Conservation (phyloP, 2,113 vertebrate species). For the Ellobius talpinus region DNA sequence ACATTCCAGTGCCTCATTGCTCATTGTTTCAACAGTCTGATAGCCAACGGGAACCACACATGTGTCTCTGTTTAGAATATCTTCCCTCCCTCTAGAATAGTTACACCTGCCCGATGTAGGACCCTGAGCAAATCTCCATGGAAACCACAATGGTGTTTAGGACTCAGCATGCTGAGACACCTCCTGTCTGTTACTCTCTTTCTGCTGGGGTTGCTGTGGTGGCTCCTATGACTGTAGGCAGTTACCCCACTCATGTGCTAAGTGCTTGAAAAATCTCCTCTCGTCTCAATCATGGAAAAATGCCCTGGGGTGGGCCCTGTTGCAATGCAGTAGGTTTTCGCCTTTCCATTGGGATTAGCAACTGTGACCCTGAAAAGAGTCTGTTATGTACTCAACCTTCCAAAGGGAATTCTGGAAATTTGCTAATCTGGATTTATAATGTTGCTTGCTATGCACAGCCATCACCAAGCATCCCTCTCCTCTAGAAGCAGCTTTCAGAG, state of each 20-base stretch:
- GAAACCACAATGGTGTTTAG: not conserved
- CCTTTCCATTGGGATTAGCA: not conserved
- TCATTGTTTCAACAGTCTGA: not conserved
- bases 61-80: not conserved
- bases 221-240: no score
- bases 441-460: not conserved
- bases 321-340: not conserved
- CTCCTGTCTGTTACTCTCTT: not conserved
- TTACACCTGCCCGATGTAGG: not conserved
- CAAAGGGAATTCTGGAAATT: not conserved
- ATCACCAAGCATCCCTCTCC: not conserved
- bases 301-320: not conserved
- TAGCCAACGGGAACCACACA: not conserved
- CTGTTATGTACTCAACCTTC: not conserved
- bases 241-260: no score
- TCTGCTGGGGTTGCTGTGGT: no score
- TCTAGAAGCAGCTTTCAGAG: not conserved
- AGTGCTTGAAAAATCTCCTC: not conserved
- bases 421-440: not conserved
- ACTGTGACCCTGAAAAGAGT: not conserved
- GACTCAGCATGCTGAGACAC: no score
- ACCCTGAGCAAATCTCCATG: not conserved
- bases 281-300: not conserved
- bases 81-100: not conserved
- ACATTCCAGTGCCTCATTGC: not conserved